phyloP scores from a whole-genome alignment of 1,140 invertebrate species.

The Apis dorsata region DNA sequence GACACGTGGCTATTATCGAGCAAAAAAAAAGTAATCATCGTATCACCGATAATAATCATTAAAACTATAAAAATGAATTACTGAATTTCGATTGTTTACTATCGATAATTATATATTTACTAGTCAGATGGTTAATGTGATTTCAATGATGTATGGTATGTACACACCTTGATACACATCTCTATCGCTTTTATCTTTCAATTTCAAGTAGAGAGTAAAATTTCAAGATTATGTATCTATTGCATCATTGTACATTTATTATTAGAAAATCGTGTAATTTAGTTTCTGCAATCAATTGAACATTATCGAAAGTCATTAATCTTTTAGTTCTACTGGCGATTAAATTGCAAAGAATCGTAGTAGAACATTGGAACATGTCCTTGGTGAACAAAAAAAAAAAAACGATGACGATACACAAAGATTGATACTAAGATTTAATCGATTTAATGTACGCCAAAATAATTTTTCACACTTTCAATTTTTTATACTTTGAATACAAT shows the following conservation, averaged over 20 bases:
- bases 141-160: background rate
- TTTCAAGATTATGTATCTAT: background rate
- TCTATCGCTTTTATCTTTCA: background rate
- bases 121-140: conserved; percentile 1
- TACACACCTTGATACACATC: background rate
- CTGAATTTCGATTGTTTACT: conserved; percentile 8
- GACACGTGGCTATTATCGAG: background rate
- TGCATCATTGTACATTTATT: conserved; percentile 9
- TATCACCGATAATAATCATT: conserved; percentile 14
- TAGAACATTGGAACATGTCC: background rate
- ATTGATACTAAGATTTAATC: conserved; percentile 19
- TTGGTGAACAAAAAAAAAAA: background rate
- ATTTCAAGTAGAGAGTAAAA: background rate
- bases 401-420: conserved; percentile 11
- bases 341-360: conserved; percentile 9
- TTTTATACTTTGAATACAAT: too few relatives aligned
- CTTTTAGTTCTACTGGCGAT: background rate
- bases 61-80: conserved; percentile 14
- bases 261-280: background rate
- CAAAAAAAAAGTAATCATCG: background rate
- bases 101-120: conserved; percentile 6
- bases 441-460: background rate
- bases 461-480: background rate
- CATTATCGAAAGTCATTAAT: conserved; percentile 4
- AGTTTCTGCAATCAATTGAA: background rate